Percentiles rank a stretch among this genome's conserved stretches.
phyloP scores from a whole-genome alignment of 2,888 invertebrate species.

The Pyrrhia umbra region DNA sequence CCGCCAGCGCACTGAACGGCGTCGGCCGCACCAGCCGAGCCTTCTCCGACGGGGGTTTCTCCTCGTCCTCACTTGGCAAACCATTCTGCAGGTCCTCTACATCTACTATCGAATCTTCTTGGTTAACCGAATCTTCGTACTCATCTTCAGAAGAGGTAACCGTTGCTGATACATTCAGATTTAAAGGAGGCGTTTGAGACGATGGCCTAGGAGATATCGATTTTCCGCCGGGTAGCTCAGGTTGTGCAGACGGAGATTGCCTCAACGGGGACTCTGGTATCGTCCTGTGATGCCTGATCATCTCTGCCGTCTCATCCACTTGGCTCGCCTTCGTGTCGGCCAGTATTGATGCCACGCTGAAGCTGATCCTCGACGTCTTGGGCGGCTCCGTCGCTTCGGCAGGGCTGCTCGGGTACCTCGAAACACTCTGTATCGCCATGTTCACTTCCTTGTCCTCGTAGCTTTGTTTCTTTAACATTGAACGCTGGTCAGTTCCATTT shows the following conservation, averaged over 20 bases:
- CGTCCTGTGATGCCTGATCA: conserved; percentile 87
- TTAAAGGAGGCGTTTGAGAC: conserved; percentile 86
- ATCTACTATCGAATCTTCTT: conserved; percentile 93
- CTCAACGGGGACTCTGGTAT: conserved; percentile 87
- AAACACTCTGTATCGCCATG: conserved; percentile 93
- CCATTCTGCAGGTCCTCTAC: conserved; percentile 94
- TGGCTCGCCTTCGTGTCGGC: conserved; percentile 94
- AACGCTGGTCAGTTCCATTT: conserved; percentile 88
- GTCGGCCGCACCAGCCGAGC: conserved; percentile 92
- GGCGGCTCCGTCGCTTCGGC: conserved; percentile 91
- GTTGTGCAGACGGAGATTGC: conserved; percentile 86
- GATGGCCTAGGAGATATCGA: conserved; percentile 81
- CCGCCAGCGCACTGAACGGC: conserved; percentile 93
- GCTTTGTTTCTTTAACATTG: conserved; percentile 92
- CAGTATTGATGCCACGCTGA: conserved; percentile 96
- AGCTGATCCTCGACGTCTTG: conserved; percentile 93
- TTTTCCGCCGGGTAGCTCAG: conserved; percentile 85
- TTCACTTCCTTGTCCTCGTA: conserved; percentile 90
- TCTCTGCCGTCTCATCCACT: conserved; percentile 84
- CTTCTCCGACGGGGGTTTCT: conserved; percentile 76
- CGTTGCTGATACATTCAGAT: conserved; percentile 86
- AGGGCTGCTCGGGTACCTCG: conserved; percentile 91
- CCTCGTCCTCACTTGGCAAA: conserved; percentile 85
- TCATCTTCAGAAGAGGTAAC: conserved; percentile 91
- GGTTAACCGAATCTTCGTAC: conserved; percentile 93